A percentile compares a stretch with the other conserved stretches of the same genome.
Conservation (phyloP, 2,888 invertebrate genomes). For the Gymnoscelis rufifasciata region DNA sequence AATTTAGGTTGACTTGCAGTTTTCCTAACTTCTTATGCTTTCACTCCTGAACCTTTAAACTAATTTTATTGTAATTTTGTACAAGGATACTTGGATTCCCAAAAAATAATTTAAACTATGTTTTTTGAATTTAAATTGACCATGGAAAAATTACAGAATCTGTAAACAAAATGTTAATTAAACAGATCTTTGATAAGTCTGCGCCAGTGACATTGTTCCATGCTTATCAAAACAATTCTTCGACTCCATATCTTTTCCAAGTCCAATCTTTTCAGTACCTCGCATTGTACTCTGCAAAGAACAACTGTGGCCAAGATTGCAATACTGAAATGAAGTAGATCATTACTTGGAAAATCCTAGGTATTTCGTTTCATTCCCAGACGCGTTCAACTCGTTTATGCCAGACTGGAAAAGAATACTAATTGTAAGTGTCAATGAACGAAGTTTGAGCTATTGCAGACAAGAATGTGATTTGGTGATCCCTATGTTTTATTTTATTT, state of each 20-base stretch:
- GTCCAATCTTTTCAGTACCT: background rate
- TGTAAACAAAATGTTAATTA: no score
- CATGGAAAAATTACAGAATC: no score
- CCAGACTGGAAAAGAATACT: constrained; percentile 39
- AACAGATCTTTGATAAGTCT: no score
- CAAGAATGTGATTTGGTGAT: background rate
- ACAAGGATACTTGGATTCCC: no score
- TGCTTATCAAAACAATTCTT: no score
- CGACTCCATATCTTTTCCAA: background rate
- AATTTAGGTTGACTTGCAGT: no score
- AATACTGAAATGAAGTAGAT: constrained; percentile 21
- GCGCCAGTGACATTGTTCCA: no score
- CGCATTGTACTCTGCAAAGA: constrained; percentile 5
- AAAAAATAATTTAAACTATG: no score
- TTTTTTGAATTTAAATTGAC: no score
- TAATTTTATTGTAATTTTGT: no score
- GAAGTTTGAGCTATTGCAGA: constrained; percentile 23
- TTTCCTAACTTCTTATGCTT: no score
- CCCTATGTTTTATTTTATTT: background rate
- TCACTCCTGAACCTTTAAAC: no score
- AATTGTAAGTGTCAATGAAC: constrained; percentile 39
- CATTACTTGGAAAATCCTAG: constrained; percentile 32
- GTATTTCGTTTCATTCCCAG: constrained; percentile 38
- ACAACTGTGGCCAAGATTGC: constrained; percentile 17
- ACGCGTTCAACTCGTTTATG: constrained; percentile 36